These are phyloP conservation scores for Bradysia coprophila DNA, from an alignment of 1,140 invertebrate species.

Conservation along the genomic window DNA sequence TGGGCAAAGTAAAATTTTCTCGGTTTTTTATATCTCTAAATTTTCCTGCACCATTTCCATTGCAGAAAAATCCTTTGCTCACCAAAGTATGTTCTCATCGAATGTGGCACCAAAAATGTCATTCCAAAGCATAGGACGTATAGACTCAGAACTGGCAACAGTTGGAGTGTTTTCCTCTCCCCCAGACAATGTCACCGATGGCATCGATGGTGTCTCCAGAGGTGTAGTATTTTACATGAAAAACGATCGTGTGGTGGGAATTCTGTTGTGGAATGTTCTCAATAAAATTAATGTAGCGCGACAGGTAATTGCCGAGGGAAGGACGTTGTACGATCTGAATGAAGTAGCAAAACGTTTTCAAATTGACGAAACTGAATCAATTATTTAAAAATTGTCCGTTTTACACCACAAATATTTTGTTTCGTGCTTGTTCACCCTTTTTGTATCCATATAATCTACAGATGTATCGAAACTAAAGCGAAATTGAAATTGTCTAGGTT, in stretches of 20 bases:
- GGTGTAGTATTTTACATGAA: slow-evolving; percentile 85
- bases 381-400: too few species aligned
- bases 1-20: slow-evolving; percentile 36
- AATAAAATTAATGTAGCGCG: slow-evolving; percentile 77
- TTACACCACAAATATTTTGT: too few species aligned
- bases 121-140: slow-evolving; percentile 82
- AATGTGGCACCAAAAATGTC: slow-evolving; percentile 81
- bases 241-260: slow-evolving; percentile 72
- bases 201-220: slow-evolving; percentile 50
- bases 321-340: slow-evolving; percentile 73
- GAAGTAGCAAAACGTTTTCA: slow-evolving; percentile 88
- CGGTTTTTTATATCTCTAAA: neutral
- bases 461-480: too few species aligned
- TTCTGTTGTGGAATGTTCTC: slow-evolving; percentile 89
- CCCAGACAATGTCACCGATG: slow-evolving; percentile 2
- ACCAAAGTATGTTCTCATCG: slow-evolving; percentile 93
- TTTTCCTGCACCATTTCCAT: neutral
- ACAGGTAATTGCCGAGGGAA: slow-evolving; percentile 66
- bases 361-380: too few species aligned
- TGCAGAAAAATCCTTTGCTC: slow-evolving; percentile 55
- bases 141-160: slow-evolving; percentile 72
- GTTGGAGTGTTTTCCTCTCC: slow-evolving; percentile 56
- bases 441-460: too few species aligned
- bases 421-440: too few species aligned
- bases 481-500: too few species aligned